phyloP scores from a whole-genome alignment of 1,140 invertebrate species.

The Orchestia grillus region DNA sequence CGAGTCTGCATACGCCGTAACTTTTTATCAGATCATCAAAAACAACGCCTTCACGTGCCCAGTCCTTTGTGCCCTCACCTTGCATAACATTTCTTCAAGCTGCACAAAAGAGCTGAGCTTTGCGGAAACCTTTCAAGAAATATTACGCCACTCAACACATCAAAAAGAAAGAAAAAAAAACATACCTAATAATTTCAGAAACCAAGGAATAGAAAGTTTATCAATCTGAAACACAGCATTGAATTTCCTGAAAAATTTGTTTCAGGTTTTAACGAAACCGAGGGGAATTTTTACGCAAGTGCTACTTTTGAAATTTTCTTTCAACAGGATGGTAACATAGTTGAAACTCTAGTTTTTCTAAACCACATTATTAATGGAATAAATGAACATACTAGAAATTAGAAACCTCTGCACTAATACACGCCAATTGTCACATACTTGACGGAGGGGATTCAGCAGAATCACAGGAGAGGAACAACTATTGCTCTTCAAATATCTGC shows the following conservation, averaged over 20 bases:
- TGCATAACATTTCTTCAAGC: constrained; percentile 28
- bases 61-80: neutral
- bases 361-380: neutral
- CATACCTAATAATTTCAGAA: too few species aligned
- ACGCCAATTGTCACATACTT: neutral
- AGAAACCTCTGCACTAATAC: neutral
- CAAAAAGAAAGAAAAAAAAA: neutral
- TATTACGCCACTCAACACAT: neutral
- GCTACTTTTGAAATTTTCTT: neutral
- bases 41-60: neutral
- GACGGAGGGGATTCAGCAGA: neutral
- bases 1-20: neutral
- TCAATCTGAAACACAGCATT: neutral
- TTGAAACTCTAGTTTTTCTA: neutral
- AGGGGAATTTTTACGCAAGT: neutral
- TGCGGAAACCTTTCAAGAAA: neutral
- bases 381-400: neutral
- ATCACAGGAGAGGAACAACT: neutral
- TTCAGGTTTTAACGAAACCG: neutral
- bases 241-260: neutral
- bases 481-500: neutral
- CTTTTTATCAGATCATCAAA: constrained; percentile 38
- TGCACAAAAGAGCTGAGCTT: neutral
- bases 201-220: too few species aligned
- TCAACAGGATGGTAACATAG: neutral